Base-by-base conservation (phyloP, 2,797 vertebrate genomes). In the Brachyalestes nurse region DNA sequence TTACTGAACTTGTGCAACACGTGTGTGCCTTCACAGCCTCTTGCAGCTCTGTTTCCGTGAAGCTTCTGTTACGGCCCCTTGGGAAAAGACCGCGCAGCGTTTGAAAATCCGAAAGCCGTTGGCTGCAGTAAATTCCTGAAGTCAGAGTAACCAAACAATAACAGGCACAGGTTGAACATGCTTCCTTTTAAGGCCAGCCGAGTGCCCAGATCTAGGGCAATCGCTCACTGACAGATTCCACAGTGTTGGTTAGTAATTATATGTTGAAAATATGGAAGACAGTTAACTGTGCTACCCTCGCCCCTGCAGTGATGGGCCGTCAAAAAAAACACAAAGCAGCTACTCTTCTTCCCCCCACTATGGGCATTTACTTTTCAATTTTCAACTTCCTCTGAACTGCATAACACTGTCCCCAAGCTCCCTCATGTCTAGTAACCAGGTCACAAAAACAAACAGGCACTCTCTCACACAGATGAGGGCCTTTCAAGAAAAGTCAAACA, bases 161-260 rank as follows among this genome's bases (percentile, higher is more conserved):
- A 74, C 61, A 67, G 66, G 40, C 75, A 13, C 75, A 83, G 62
- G 55, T 51, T 78, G 71, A 71, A 69, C 51, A 67, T 19, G 38
- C 61, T 75, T 83, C 86, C 84, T 82, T 87, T 87, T 85, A 87
- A 83, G 82, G 83, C 34, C 55, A 85, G 53, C 25, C 42, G 57
- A 60, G 77, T 58, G 75, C 69, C 80, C 58, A 61, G 21, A 58
- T 64, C 38, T 28, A 28, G 60, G 4, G 57, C 51, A 45, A 53
- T 67, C 23, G 45, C 40, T 66, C 62, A 79, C 61, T 47, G 58
- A 42, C 66, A 78, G 14, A 67, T 45, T 74, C 9, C n/a, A 58
- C 38, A 67, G 42, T 6, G 23, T 51, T 21, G 38, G 66, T 34
- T 72, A 53, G 51, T 16, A 14, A 6, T 61, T 51, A 72, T 62